phyloP scores from a whole-genome alignment of 2,797 vertebrate genomes.

The Gobio occitaniae region DNA sequence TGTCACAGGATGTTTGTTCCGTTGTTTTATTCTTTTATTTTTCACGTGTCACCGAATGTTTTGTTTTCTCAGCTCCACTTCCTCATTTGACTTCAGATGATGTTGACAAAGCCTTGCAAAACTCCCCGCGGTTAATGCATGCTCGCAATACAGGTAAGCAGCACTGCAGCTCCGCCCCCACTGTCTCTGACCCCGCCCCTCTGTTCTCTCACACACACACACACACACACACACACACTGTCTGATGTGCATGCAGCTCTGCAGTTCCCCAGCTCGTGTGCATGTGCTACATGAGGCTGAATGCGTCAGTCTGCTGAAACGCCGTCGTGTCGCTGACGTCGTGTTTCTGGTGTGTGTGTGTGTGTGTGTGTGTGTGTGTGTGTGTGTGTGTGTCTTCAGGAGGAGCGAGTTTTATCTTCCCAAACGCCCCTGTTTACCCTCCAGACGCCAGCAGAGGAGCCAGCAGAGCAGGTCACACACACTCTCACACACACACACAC shows the following conservation, averaged over 20 bases:
- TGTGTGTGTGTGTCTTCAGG: conserved; percentile 11
- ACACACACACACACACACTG: conserved; percentile 18
- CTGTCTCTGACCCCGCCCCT: not conserved
- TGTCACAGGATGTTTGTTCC: conserved; percentile 56
- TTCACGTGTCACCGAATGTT: conserved; percentile 70
- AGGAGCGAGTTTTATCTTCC: conserved; percentile 83
- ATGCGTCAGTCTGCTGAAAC: conserved; percentile 19
- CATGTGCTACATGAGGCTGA: not conserved
- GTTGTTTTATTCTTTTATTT: conserved; percentile 69
- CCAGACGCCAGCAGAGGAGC: conserved; percentile 70
- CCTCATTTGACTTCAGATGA: conserved; percentile 95
- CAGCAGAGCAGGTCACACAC: conserved; percentile 6
- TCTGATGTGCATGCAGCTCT: conserved; percentile 16
- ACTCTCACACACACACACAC: not conserved
- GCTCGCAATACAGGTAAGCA: conserved; percentile 92
- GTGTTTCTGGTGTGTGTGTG: not conserved
- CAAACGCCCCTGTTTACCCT: conserved; percentile 84
- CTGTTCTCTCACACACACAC: not conserved
- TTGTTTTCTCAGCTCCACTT: conserved; percentile 89
- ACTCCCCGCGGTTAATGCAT: conserved; percentile 93
- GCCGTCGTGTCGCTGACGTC: not conserved
- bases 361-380: no score
- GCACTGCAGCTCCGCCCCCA: conserved; percentile 33
- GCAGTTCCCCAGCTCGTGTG: conserved; percentile 3
- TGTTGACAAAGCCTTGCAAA: conserved; percentile 95